phyloP scores from a whole-genome alignment of 92 coral and sea anemone genomes.

The Parazoanthus atlanticus region DNA sequence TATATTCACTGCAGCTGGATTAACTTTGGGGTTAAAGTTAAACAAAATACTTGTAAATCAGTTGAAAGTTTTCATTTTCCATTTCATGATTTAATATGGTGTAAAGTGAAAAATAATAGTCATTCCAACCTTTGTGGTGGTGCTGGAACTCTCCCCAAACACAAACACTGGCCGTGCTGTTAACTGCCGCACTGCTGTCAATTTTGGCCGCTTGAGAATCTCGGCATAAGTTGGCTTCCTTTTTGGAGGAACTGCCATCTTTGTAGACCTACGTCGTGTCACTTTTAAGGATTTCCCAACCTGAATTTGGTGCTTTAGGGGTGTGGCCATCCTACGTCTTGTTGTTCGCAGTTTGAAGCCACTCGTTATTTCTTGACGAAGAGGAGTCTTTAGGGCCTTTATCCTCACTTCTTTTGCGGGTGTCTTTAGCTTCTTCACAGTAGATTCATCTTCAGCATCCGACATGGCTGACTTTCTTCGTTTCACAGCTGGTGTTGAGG shows the following conservation, averaged over 20 bases:
- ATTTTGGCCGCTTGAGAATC: constrained; percentile 82
- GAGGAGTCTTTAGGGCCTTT: constrained; percentile 49
- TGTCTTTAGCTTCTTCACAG: constrained; percentile 61
- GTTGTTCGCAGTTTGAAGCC: constrained; percentile 65
- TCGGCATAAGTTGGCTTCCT: constrained; percentile 96
- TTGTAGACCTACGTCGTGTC: constrained; percentile 68
- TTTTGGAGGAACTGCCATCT: constrained; percentile 12
- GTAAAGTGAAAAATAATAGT: not conserved
- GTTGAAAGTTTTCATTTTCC: too few relatives aligned
- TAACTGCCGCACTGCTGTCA: constrained; percentile 62
- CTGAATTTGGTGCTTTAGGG: constrained; percentile 68
- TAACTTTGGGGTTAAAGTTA: too few relatives aligned
- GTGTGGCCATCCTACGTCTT: constrained; percentile 68
- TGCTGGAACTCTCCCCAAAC: constrained; percentile 16
- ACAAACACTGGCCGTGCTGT: constrained; percentile 31
- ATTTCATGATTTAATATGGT: not conserved
- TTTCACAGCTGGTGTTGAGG: constrained; percentile 55
- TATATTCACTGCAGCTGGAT: too few relatives aligned
- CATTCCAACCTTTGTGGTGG: constrained; percentile 18
- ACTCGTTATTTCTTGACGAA: constrained; percentile 32
- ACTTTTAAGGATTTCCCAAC: constrained; percentile 59
- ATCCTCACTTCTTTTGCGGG: constrained; percentile 37
- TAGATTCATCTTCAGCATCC: constrained; percentile 33
- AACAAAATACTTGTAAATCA: too few relatives aligned
- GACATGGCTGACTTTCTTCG: constrained; percentile 53